Evolutionary conservation across 2,113 vertebrate genomes (phyloP).

Genomic region (Tinamus guttatus): DNA sequence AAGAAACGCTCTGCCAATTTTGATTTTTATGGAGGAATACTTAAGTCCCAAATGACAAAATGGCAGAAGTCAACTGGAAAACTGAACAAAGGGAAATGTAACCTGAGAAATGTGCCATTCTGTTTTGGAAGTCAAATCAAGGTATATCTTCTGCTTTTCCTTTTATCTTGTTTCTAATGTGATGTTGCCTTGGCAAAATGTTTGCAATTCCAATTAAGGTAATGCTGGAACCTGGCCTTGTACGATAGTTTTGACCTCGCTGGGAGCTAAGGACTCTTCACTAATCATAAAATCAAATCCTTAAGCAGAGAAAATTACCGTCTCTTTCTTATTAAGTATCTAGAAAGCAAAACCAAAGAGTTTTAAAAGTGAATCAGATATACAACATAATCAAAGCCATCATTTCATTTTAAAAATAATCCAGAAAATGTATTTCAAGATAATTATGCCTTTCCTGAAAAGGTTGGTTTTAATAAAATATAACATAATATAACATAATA

Average conservation of each 20-base stretch:
- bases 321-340: neutral
- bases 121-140: neutral
- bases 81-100: neutral
- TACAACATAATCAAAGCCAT: neutral
- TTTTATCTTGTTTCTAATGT: neutral
- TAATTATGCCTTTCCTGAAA: conserved; percentile 19
- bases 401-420: neutral
- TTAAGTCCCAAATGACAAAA: neutral
- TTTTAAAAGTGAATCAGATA: neutral
- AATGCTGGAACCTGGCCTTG: neutral
- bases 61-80: neutral
- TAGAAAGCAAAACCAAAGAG: neutral
- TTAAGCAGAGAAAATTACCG: neutral
- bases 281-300: neutral
- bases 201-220: neutral
- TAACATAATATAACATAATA: neutral
- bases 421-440: conserved; percentile 14
- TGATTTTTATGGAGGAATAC: neutral
- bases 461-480: neutral
- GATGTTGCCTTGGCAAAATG: neutral
- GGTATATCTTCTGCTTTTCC: neutral
- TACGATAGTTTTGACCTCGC: neutral
- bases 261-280: neutral
- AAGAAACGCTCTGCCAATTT: neutral
- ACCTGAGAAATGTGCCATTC: neutral